A percentile compares a stretch with the other conserved stretches of the same genome.
Evolutionary conservation across 2,888 invertebrate species (phyloP).

Genomic region (Marasmarcha lunaedactyla): DNA sequence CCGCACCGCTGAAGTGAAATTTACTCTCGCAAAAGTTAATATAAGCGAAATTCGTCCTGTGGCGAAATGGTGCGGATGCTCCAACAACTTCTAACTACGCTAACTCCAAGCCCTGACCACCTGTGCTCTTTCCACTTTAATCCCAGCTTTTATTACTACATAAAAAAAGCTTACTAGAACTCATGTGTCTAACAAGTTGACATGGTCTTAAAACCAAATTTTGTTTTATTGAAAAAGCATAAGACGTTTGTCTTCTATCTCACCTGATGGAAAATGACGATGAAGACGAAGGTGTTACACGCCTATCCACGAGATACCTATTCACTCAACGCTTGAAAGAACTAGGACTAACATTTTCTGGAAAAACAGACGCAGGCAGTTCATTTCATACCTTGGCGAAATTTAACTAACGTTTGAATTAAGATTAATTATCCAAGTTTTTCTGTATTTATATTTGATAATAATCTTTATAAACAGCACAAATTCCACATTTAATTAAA

Average conservation of each 20-base stretch:
- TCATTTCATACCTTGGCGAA: too few species aligned
- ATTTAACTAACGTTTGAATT: conserved; percentile 32
- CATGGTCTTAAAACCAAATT: too few species aligned
- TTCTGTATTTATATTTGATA: conserved; percentile 15
- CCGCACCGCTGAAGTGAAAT: conserved; percentile 53
- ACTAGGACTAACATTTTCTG: too few species aligned
- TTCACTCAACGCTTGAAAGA: too few species aligned
- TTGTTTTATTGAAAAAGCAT: too few species aligned
- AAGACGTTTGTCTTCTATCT: too few species aligned
- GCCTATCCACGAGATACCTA: too few species aligned
- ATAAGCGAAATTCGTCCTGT: conserved; percentile 62
- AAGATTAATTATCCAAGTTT: conserved; percentile 31
- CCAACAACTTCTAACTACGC: conserved; percentile 29
- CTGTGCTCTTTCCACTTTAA: conserved; percentile 27
- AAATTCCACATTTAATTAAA: conserved; percentile 53
- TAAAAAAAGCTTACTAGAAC: too few species aligned
- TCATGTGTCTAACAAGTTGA: too few species aligned
- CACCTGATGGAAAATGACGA: too few species aligned
- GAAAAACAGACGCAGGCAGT: too few species aligned
- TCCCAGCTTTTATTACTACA: conserved; percentile 21
- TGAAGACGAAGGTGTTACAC: too few species aligned
- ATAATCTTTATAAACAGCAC: conserved; percentile 29
- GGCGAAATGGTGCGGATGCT: conserved; percentile 39
- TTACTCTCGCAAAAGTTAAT: conserved; percentile 63
- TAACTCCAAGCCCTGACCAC: conserved; percentile 31